Evolutionary conservation across 2,888 invertebrate genomes (phyloP), one percentile per base, ranked within the genome.

Genomic region (Agrotis exclamationis): DNA sequence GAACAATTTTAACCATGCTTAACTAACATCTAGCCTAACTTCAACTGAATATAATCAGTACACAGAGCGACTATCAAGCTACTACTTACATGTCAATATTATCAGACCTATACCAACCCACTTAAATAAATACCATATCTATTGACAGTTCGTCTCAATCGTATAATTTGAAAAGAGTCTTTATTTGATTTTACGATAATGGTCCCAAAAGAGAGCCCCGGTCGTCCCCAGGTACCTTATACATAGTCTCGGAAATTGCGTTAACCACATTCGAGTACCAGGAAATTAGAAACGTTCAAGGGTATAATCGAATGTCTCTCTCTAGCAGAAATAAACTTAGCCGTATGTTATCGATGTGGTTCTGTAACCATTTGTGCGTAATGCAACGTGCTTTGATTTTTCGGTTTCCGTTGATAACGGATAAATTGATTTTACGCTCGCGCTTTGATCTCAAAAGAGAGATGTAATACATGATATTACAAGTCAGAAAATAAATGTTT

Each of bases 211-310:
- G 89, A 88, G 88, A 87, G 88, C 77, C 83, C 82, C 86, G 82
- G 74, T 82, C 84, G 89, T 92, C 93, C 93, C 93, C 92, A 92
- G 94, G 95, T 94, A 94, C 90, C 86, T 87, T 86, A 88, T 87
- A 90, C 91, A 91, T 91, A 92, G 91, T 86, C 91, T 93, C 94
- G 96, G 96, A 96, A 96, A 96, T 96, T 96, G 94, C 93, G 94
- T 94, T 96, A 95, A 95, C 95, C 95, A 94, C 94, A 93, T 94
- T 93, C 92, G 92, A 93, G 90, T 91, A 93, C 92, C 96, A 95
- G 96, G 96, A 96, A 96, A 96, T 96, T 96, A 96, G 95, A 95
- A 96, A 95, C 93, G 95, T 94, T 95, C 91, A 91, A 93, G 93
- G 92, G 92, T 94, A 93, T 95, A 94, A 96, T 95, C 95, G 95